These are phyloP conservation scores for Oxytorus armatus DNA, from an alignment of 2,888 invertebrate species.

Conservation along the genomic window DNA sequence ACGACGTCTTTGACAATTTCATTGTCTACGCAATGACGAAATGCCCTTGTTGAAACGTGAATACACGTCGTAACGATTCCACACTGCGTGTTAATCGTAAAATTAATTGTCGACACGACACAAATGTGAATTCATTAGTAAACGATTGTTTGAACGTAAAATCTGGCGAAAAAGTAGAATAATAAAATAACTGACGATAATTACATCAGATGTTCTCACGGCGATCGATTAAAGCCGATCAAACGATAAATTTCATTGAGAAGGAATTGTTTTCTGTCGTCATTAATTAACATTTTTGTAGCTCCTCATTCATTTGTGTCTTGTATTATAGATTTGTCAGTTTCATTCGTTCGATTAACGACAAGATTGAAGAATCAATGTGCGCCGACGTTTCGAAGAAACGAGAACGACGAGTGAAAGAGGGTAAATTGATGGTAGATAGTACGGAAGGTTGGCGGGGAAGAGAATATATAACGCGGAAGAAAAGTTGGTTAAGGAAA, in stretches of 20 bases:
- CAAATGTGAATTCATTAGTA: background rate
- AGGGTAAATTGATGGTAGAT: constrained; percentile 49
- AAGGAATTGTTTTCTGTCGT: too few species aligned
- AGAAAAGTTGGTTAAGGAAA: constrained; percentile 52
- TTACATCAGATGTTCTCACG: background rate
- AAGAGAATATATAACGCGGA: constrained; percentile 48
- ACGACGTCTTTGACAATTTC: constrained; percentile 47
- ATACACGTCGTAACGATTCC: background rate
- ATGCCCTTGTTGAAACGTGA: background rate
- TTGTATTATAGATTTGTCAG: constrained; percentile 26
- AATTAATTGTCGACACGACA: background rate
- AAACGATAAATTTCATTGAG: too few species aligned
- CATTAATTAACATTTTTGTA: too few species aligned
- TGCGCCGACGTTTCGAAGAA: constrained; percentile 29
- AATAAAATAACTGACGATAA: background rate
- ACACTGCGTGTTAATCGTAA: background rate
- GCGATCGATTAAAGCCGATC: too few species aligned
- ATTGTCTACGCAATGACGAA: background rate
- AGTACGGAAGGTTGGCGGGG: background rate
- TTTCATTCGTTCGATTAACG: constrained; percentile 46
- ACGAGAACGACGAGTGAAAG: constrained; percentile 35
- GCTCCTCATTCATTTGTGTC: too few species aligned
- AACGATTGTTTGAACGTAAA: background rate
- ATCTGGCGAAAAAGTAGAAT: background rate
- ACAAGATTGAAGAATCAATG: constrained; percentile 50